Conservation (phyloP, 2,113 vertebrate genomes). For the Sterna hirundo region DNA sequence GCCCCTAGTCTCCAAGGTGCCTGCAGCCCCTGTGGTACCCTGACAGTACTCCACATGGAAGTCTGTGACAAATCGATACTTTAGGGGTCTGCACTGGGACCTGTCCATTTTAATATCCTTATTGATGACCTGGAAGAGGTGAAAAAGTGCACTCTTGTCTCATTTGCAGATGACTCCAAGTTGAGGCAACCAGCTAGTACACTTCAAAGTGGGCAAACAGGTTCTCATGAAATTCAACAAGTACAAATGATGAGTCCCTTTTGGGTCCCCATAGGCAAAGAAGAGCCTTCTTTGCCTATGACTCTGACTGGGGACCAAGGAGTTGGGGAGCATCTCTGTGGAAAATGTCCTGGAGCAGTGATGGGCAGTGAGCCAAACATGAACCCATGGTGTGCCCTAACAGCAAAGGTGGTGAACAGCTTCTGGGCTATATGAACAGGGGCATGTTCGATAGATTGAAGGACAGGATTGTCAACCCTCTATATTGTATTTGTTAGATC, state of each 20-base stretch:
- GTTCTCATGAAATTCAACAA: neutral
- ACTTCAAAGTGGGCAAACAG: neutral
- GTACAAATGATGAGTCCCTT: neutral
- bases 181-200: neutral
- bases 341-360: neutral
- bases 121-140: neutral
- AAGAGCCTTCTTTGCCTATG: neutral
- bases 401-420: neutral
- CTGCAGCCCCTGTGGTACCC: neutral
- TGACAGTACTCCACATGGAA: neutral
- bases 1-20: too few species aligned
- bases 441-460: fast-evolving
- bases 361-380: neutral
- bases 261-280: neutral
- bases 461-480: neutral
- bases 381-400: neutral
- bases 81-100: neutral
- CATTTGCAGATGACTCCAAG: neutral
- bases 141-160: neutral
- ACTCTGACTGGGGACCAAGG: neutral
- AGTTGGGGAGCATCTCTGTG: neutral
- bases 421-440: neutral
- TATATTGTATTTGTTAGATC: neutral
- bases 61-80: neutral
- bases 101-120: neutral